Percentiles rank a stretch among this genome's conserved stretches.
These are phyloP conservation scores for Bimastos eiseni DNA, from an alignment of 2,888 invertebrate genomes.

Conservation along the genomic window DNA sequence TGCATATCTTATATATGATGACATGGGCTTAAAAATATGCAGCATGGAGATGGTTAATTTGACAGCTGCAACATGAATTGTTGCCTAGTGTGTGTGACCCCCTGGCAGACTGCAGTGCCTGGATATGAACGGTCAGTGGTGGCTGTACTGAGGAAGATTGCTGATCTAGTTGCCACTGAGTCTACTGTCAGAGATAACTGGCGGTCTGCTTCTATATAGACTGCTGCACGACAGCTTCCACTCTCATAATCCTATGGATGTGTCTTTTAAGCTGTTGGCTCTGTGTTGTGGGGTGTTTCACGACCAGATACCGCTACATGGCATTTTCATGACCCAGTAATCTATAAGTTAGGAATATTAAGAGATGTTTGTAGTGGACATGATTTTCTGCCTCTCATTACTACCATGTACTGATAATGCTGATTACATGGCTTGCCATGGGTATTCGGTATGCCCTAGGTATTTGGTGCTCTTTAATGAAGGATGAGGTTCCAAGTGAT, in stretches of 20 bases:
- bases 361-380: not conserved
- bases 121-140: not conserved
- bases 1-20: too few relatives aligned
- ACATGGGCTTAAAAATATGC: too few relatives aligned
- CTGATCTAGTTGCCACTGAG: not conserved
- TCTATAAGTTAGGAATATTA: not conserved
- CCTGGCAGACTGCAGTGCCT: not conserved
- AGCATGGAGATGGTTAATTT: not conserved
- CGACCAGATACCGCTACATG: not conserved
- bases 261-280: not conserved
- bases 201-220: not conserved
- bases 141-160: not conserved
- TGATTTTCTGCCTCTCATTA: not conserved
- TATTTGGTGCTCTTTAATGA: too few relatives aligned
- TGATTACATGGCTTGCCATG: not conserved
- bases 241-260: not conserved
- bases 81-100: not conserved
- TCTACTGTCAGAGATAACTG: not conserved
- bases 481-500: too few relatives aligned
- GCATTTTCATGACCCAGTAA: not conserved
- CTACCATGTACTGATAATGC: not conserved
- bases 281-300: not conserved
- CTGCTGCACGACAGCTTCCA: too few relatives aligned
- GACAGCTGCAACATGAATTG: not conserved
- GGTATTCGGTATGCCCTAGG: too few relatives aligned